Evolutionary conservation across 2,888 invertebrate species (phyloP).

Genomic region (Artemia sp.): DNA sequence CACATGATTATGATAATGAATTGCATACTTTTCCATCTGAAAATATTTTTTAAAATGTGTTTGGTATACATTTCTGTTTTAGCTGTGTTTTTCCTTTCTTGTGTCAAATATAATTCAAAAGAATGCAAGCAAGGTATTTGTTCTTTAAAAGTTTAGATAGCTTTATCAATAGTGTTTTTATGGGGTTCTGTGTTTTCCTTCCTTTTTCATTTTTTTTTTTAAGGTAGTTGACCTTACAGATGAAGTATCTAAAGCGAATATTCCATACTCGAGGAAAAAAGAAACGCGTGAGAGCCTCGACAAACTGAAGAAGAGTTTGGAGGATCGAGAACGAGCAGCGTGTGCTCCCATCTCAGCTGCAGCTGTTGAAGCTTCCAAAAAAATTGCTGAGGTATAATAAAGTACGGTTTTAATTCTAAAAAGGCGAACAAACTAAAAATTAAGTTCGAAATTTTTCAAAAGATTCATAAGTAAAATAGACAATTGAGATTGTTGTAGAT

Average conservation of each 20-base stretch:
- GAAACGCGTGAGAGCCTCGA: constrained; percentile 65
- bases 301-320: constrained; percentile 65
- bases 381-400: constrained; percentile 47
- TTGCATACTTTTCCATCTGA: too few relatives aligned
- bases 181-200: too few relatives aligned
- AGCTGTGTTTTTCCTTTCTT: too few relatives aligned
- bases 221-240: constrained; percentile 62
- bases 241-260: constrained; percentile 72
- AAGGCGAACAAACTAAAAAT: constrained; percentile 13
- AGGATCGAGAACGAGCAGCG: constrained; percentile 69
- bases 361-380: constrained; percentile 67
- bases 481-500: not conserved
- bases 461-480: not conserved
- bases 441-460: constrained; percentile 12
- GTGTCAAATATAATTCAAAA: too few relatives aligned
- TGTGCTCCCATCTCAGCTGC: constrained; percentile 56
- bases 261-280: constrained; percentile 81
- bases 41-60: too few relatives aligned
- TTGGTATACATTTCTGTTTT: too few relatives aligned
- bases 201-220: constrained; percentile 39
- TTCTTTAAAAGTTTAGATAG: too few relatives aligned
- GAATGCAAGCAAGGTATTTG: too few relatives aligned
- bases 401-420: constrained; percentile 52
- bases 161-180: too few relatives aligned
- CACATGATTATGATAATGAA: too few relatives aligned